Conservation (phyloP, 2,113 vertebrate species). For the Brachypodius melanocephalos region DNA sequence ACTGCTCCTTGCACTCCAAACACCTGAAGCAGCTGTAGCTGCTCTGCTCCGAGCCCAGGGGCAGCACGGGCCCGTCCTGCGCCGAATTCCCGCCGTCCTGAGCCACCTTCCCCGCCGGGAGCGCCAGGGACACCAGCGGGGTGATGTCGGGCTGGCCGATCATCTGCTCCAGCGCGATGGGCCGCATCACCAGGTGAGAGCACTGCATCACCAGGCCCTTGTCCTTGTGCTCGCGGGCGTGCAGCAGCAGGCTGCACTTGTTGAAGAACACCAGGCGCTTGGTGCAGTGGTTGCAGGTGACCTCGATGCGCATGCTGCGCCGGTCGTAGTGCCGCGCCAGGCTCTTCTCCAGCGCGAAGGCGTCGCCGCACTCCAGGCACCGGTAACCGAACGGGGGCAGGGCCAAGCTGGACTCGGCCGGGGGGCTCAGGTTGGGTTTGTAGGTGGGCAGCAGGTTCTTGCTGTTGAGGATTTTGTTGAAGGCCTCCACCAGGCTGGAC, state of each 20-base stretch:
- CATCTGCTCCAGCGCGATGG: constrained; percentile 93
- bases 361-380: constrained; percentile 92
- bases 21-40: constrained; percentile 81
- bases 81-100: constrained; percentile 48
- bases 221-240: constrained; percentile 96
- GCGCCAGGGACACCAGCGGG: constrained; percentile 56
- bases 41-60: constrained; percentile 72
- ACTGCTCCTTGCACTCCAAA: constrained; percentile 87
- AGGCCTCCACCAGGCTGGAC: constrained; percentile 92
- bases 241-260: constrained; percentile 94
- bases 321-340: constrained; percentile 91
- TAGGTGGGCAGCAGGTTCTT: constrained; percentile 93
- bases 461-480: constrained; percentile 96
- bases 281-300: constrained; percentile 95
- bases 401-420: constrained; percentile 82
- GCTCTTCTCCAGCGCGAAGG: constrained; percentile 92
- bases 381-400: constrained; percentile 85
- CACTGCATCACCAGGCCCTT: constrained; percentile 97
- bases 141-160: constrained; percentile 86
- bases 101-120: rapidly evolving
- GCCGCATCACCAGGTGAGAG: constrained; percentile 93
- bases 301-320: constrained; percentile 92
- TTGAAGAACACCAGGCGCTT: constrained; percentile 97
- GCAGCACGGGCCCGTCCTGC: constrained; percentile 74
- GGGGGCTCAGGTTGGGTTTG: constrained; percentile 84